phyloP scores from a whole-genome alignment of 2,113 vertebrate species.

The Anarrhichthys ocellatus region DNA sequence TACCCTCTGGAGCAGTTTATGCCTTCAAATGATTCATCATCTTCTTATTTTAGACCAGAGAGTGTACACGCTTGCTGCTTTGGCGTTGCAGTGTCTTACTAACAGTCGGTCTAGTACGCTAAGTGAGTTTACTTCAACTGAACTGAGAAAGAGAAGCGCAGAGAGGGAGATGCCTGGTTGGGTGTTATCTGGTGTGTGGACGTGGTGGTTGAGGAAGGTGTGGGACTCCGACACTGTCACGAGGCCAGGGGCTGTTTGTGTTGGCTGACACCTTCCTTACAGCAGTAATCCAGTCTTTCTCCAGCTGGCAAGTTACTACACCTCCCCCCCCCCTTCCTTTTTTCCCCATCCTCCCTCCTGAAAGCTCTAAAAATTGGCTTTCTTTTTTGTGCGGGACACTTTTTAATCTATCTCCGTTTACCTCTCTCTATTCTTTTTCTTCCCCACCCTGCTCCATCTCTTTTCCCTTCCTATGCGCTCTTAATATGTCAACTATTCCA shows the following conservation, averaged over 20 bases:
- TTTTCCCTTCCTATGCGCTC: neutral
- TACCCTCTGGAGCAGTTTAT: neutral
- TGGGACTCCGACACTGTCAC: slow-evolving; percentile 64
- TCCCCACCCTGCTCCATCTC: neutral
- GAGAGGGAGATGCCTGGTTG: slow-evolving; percentile 7
- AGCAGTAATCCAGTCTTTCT: slow-evolving; percentile 77
- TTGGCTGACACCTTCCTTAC: slow-evolving; percentile 80
- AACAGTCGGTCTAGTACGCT: neutral
- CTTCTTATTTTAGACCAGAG: neutral
- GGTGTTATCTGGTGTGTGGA: slow-evolving; percentile 28
- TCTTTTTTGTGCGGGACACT: neutral
- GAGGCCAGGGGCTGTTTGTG: slow-evolving; percentile 74
- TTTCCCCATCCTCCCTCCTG: slow-evolving; percentile 14
- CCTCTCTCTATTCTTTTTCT: neutral
- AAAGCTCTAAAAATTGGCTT: neutral
- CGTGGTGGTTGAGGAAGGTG: slow-evolving; percentile 31
- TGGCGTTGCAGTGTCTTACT: neutral
- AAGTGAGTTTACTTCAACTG: neutral
- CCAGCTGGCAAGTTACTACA: slow-evolving; percentile 67
- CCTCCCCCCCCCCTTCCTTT: slow-evolving; percentile 55
- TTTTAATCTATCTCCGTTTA: neutral
- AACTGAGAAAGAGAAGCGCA: neutral
- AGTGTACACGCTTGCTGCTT: neutral
- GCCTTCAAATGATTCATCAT: neutral
- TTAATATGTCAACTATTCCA: neutral